Evolutionary conservation across 2,797 vertebrate species (phyloP).

Genomic region (Gallinago solitaria): DNA sequence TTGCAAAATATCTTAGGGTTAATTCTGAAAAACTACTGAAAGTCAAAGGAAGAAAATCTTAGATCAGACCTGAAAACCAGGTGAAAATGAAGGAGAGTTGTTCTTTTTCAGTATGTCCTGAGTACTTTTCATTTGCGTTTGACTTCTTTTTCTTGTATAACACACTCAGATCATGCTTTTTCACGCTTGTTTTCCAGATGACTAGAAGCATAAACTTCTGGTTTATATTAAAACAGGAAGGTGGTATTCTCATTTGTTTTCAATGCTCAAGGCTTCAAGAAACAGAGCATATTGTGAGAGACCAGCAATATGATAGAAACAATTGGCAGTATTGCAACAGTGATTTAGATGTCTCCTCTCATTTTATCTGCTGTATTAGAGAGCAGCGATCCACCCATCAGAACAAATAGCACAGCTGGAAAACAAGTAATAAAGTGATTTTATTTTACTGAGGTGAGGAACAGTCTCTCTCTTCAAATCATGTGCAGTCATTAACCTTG

Average conservation of each 20-base stretch:
- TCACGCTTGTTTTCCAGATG: background rate
- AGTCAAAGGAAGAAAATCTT: background rate
- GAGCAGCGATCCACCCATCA: background rate
- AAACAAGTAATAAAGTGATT: background rate
- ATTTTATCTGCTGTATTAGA: background rate
- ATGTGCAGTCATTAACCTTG: background rate
- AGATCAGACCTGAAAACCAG: background rate
- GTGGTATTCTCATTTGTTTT: background rate
- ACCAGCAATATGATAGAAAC: background rate
- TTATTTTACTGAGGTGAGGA: background rate
- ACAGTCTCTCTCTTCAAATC: background rate
- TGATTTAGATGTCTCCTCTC: background rate
- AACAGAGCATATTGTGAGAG: background rate
- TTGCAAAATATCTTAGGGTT: background rate
- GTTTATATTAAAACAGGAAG: conserved; percentile 33
- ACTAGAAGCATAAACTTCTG: conserved; percentile 19
- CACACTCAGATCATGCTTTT: background rate
- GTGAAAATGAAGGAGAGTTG: background rate
- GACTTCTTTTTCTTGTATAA: background rate
- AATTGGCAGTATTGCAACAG: conserved; percentile 3
- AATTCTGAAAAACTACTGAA: background rate
- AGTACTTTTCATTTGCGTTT: background rate
- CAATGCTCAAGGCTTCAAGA: conserved; percentile 7
- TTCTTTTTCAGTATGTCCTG: background rate
- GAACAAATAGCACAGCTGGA: background rate